These are phyloP conservation scores for Cepaea hortensis DNA, from an alignment of 2,888 invertebrate species.

Conservation along the genomic window DNA sequence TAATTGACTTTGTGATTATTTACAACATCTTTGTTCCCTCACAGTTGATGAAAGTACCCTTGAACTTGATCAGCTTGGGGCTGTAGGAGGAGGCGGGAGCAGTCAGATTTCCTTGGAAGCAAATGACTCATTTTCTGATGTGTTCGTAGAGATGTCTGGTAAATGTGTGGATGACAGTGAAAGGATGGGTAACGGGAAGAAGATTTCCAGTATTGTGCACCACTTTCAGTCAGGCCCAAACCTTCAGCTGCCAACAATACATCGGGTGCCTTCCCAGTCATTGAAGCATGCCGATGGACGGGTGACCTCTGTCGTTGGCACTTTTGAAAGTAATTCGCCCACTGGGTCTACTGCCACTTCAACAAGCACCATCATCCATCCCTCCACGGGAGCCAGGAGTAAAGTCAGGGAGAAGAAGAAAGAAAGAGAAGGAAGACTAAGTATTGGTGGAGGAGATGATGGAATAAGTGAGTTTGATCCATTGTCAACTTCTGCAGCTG, in stretches of 20 bases:
- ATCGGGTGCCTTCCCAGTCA: slow-evolving; percentile 47
- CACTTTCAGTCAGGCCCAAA: slow-evolving; percentile 42
- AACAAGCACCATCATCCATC: slow-evolving; percentile 6
- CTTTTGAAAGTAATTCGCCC: slow-evolving; percentile 8
- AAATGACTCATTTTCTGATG: slow-evolving; percentile 25
- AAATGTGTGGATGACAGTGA: slow-evolving; percentile 30
- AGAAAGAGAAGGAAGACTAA: slow-evolving; percentile 24
- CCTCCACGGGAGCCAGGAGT: slow-evolving; percentile 44
- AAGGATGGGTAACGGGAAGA: slow-evolving; percentile 26
- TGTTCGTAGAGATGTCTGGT: slow-evolving; percentile 22
- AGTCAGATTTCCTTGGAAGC: slow-evolving; percentile 50
- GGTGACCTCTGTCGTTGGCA: slow-evolving; percentile 32
- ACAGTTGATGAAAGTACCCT: slow-evolving; percentile 38
- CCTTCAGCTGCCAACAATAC: slow-evolving; percentile 33
- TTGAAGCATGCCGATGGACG: slow-evolving; percentile 47
- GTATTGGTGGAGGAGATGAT: slow-evolving; percentile 27
- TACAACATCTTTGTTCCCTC: not conserved
- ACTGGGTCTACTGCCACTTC: not conserved
- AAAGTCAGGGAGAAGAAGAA: slow-evolving; percentile 42
- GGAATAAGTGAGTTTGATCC: slow-evolving; percentile 38
- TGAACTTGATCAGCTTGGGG: slow-evolving; percentile 51
- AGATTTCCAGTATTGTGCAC: slow-evolving; percentile 33
- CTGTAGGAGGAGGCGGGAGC: slow-evolving; percentile 62
- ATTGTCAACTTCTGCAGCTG: not conserved
- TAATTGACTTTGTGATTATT: not conserved